A percentile compares a stretch with the other conserved stretches of the same genome.
Evolutionary conservation across 1,140 invertebrate genomes (phyloP).

Genomic region (Aphelenchoides besseyi): DNA sequence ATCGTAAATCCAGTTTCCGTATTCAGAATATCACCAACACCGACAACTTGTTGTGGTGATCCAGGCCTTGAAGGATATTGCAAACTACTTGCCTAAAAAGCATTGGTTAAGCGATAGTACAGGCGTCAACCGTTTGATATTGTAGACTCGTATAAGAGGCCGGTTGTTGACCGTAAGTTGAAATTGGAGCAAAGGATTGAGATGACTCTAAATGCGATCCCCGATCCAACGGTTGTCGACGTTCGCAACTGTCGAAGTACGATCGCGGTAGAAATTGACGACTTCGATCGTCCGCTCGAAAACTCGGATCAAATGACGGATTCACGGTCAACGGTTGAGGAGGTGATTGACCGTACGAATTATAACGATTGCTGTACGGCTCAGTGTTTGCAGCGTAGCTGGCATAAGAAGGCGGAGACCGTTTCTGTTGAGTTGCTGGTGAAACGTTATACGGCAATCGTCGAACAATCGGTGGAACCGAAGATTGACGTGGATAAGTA

Average conservation of each 20-base stretch:
- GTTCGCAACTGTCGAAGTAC: neutral
- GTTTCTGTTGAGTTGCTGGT: neutral
- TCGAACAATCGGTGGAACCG: slow-evolving; percentile 1
- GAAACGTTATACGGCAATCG: neutral
- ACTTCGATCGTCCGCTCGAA: neutral
- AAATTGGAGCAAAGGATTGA: slow-evolving; percentile 4
- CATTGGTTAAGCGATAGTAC: no score
- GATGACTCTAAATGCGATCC: neutral
- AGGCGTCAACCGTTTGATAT: neutral
- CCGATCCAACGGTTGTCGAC: neutral
- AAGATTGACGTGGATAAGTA: slow-evolving; percentile 1
- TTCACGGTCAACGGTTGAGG: neutral
- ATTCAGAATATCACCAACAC: slow-evolving; percentile 26
- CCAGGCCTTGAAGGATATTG: slow-evolving; percentile 8
- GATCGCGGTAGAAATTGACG: neutral
- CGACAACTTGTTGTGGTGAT: slow-evolving; percentile 13
- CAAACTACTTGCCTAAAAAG: neutral
- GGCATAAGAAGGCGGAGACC: neutral
- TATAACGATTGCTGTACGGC: neutral
- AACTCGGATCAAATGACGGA: neutral
- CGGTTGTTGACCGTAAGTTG: slow-evolving; percentile 4
- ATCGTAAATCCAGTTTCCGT: slow-evolving; percentile 29
- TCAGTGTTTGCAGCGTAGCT: neutral
- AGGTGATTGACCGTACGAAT: neutral
- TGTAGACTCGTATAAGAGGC: neutral